Conservation (phyloP, 2,113 vertebrate genomes). For the Corythornis vintsioides region DNA sequence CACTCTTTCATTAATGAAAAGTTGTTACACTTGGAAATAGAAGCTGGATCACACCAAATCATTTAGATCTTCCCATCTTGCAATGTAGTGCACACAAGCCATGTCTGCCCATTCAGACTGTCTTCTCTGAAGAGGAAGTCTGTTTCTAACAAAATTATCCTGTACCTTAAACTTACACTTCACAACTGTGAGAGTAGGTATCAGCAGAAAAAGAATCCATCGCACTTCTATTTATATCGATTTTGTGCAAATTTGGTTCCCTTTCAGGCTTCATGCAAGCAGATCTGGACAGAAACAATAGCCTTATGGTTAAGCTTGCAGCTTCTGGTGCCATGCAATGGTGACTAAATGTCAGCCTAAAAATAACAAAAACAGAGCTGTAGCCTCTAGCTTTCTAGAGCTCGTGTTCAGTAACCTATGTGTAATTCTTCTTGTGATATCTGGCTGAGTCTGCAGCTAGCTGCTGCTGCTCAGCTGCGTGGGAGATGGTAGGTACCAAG, state of each 20-base stretch:
- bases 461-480: not conserved
- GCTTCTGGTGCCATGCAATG: not conserved
- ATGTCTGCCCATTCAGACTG: not conserved
- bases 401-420: not conserved
- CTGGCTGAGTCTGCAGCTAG: not conserved
- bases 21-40: not conserved
- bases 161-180: not conserved
- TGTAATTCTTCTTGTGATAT: not conserved
- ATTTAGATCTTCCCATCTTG: not conserved
- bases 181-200: not conserved
- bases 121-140: not conserved
- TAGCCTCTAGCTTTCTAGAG: not conserved
- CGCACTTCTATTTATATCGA: not conserved
- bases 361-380: not conserved
- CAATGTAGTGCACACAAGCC: not conserved
- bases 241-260: not conserved
- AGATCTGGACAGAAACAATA: not conserved
- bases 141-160: not conserved
- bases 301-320: not conserved
- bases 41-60: not conserved
- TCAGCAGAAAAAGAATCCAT: not conserved
- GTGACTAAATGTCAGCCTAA: not conserved
- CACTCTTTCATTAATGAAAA: not conserved
- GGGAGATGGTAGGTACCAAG: not conserved
- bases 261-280: not conserved